Percentiles rank a stretch among this genome's conserved stretches.
Conservation (phyloP, 2,113 vertebrate species). For the Paramisgurnus dabryanus region DNA sequence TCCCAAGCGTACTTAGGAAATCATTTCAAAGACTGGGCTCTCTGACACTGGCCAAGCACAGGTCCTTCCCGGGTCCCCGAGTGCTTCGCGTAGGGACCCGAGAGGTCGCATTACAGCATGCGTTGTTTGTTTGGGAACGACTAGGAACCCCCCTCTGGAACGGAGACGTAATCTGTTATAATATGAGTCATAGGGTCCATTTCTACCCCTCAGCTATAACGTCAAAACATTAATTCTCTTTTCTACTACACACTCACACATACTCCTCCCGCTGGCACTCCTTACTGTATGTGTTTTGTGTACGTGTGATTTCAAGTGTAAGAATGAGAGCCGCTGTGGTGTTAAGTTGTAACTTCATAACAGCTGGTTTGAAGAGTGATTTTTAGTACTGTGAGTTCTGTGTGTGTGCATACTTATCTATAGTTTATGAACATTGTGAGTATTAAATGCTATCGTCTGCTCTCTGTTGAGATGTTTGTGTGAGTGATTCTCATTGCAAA, state of each 20-base stretch:
- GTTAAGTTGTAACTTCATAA: conserved; percentile 35
- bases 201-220: conserved; percentile 16
- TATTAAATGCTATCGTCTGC: no score
- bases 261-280: neutral
- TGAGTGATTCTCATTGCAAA: conserved; percentile 10
- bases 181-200: conserved; percentile 45
- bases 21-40: conserved; percentile 49
- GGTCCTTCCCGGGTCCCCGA: conserved; percentile 35
- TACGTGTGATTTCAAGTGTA: conserved; percentile 36
- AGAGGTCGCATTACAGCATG: neutral
- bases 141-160: conserved; percentile 30
- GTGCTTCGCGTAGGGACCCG: conserved; percentile 7
- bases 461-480: no score
- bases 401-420: conserved; percentile 13
- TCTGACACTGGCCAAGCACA: conserved; percentile 33
- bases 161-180: conserved; percentile 33
- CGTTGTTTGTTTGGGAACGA: conserved; percentile 17
- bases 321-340: conserved; percentile 38
- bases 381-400: conserved; percentile 32
- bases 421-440: no score
- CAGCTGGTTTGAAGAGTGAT: conserved; percentile 48
- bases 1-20: conserved; percentile 56
- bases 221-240: conserved; percentile 19
- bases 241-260: conserved; percentile 5
- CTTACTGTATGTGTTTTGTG: neutral